Evolutionary conservation across 1,140 invertebrate species (phyloP), one percentile per base, ranked within the genome.

Genomic region (Lamellibrachia luymesi): DNA sequence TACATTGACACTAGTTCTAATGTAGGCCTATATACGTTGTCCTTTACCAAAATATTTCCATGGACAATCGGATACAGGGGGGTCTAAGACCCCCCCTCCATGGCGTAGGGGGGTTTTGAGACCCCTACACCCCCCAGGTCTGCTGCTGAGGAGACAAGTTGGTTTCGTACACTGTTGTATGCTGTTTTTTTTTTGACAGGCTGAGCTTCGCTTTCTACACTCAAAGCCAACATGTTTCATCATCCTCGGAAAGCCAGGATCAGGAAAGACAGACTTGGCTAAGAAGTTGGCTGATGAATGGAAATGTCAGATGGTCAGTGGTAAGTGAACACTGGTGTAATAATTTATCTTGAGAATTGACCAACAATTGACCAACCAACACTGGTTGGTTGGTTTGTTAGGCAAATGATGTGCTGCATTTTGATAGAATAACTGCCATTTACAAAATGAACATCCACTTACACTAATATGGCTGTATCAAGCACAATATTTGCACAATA

Each of bases 141-240:
- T 38, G 38, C 38, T 38, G 38, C 38, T 38, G 38, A 38, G 38
- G 38, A 38, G 38, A 38, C 38, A 38, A 38, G 38, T 38, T 38
- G 38, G 38, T 38, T 38, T 38, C 38, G 13, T 80, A 22, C 7
- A 17, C 25, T 80, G 13, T 22, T 25, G 64, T 17, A 13, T 93
- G 51, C 52, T 93, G 50, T 22, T 22, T 90, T 50, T 27, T 93
- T 93, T 93, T 91, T 94, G 94, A 93, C 94, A 96, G 96, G 94
- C 95, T 93, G 96, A 96, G 93, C 94, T 96, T 17, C 93, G 95
- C 51, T 96, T 96, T 93, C 93, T 96, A 8, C 94, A 95, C 64
- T 96, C 96, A n/a, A 96, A 96, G 93, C 96, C 96, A 94, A 96
- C 96, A 93, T 96, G 96, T 94, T 96, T 96, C 93, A 93, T 96